A percentile compares a stretch with the other conserved stretches of the same genome.
Conservation (phyloP, 2,888 invertebrate species). For the Lycia hirtaria region DNA sequence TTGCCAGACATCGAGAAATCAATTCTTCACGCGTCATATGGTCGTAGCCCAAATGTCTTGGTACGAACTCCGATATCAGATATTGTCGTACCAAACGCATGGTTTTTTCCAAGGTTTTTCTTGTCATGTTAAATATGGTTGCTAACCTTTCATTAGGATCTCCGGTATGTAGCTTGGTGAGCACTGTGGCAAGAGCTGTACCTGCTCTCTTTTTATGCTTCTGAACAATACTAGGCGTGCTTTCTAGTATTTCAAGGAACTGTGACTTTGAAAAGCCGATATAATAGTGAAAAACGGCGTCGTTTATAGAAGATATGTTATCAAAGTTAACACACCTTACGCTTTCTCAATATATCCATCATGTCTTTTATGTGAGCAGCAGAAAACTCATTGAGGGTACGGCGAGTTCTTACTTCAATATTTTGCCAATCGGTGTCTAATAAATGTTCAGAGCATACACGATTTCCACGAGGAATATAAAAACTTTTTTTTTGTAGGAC, state of each 20-base stretch:
- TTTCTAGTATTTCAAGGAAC: too few species aligned
- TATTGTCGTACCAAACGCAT: not conserved
- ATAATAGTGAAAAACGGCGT: not conserved
- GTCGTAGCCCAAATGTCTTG: not conserved
- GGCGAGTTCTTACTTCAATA: slow-evolving; percentile 6
- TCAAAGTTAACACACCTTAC: not conserved
- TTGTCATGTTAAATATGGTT: slow-evolving; percentile 1
- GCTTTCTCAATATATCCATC: slow-evolving; percentile 8
- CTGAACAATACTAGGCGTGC: not conserved
- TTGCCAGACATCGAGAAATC: not conserved
- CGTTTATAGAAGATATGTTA: not conserved
- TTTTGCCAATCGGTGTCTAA: not conserved
- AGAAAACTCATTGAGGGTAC: not conserved
- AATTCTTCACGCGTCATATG: not conserved
- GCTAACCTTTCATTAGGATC: slow-evolving; percentile 3
- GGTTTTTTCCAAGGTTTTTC: slow-evolving; percentile 1
- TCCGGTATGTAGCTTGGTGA: slow-evolving; percentile 6
- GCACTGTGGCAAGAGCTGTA: slow-evolving; percentile 8
- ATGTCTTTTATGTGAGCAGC: slow-evolving; percentile 7
- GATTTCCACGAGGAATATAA: slow-evolving; percentile 7
- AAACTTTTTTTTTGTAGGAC: slow-evolving; percentile 3
- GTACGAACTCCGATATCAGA: not conserved
- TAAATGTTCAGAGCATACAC: slow-evolving; percentile 6
- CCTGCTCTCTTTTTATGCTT: not conserved
- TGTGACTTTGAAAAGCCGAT: not conserved